Percentiles rank a stretch among this genome's conserved stretches.
Evolutionary conservation across 2,888 invertebrate genomes (phyloP).

Genomic region (Cephonodes hylas): DNA sequence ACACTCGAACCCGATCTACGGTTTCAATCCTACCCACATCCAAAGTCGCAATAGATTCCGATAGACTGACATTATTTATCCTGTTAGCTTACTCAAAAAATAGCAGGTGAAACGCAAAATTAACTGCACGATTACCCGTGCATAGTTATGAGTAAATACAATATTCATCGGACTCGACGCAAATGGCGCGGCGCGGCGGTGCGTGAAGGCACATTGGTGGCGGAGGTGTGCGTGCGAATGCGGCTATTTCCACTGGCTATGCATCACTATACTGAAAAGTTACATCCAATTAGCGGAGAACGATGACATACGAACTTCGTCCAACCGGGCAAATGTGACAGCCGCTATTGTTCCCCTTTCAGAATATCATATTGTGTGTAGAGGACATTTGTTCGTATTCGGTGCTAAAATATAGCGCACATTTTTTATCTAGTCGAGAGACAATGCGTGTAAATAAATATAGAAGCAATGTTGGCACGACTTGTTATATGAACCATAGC

Average conservation of each 20-base stretch:
- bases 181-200: constrained; percentile 39
- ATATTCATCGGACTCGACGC: constrained; percentile 42
- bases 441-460: no score
- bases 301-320: constrained; percentile 61
- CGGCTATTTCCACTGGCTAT: constrained; percentile 35
- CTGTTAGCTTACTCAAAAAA: not conserved
- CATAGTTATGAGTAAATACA: constrained; percentile 39
- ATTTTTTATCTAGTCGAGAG: no score
- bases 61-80: no score
- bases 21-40: no score
- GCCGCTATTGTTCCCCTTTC: constrained; percentile 43
- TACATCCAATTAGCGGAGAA: constrained; percentile 70
- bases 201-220: constrained; percentile 43
- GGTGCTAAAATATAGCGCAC: not conserved
- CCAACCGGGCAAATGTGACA: constrained; percentile 61
- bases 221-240: constrained; percentile 27
- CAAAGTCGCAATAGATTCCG: no score
- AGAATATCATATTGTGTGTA: not conserved
- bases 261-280: constrained; percentile 60
- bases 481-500: no score
- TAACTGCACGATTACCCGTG: constrained; percentile 4
- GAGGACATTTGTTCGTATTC: not conserved
- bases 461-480: no score
- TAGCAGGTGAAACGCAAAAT: not conserved
- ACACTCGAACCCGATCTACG: no score